Conservation (phyloP, 2,888 invertebrate species). For the Drosophila fulvimacula region DNA sequence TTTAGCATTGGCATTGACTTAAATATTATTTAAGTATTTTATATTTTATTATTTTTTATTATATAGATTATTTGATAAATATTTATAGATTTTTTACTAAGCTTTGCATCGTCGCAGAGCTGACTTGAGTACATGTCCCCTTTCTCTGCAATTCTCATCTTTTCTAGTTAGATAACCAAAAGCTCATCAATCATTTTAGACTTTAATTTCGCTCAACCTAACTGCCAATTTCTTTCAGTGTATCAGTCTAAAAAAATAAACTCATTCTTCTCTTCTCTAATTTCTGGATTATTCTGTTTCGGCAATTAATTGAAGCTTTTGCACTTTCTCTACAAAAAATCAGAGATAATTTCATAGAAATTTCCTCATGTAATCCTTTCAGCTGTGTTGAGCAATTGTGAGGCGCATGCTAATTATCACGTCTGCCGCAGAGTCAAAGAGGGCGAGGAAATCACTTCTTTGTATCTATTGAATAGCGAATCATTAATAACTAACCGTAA, state of each 20-base stretch:
- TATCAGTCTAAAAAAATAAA: too few relatives aligned
- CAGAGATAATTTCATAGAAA: neutral
- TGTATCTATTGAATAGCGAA: slow-evolving; percentile 54
- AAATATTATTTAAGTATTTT: too few relatives aligned
- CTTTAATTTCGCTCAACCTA: too few relatives aligned
- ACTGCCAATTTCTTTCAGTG: too few relatives aligned
- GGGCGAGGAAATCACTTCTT: slow-evolving; percentile 4
- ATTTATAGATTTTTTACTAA: too few relatives aligned
- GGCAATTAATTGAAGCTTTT: neutral
- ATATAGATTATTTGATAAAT: neutral
- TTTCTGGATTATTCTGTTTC: neutral
- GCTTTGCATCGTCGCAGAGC: neutral
- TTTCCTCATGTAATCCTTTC: slow-evolving; percentile 2
- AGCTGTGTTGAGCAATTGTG: neutral
- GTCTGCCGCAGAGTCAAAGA: neutral
- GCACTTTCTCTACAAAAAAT: slow-evolving; percentile 10
- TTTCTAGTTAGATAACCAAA: neutral
- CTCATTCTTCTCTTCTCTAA: too few relatives aligned
- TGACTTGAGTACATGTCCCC: neutral
- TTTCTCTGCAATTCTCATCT: neutral
- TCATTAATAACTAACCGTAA: slow-evolving; percentile 74
- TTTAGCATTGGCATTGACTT: neutral
- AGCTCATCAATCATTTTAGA: too few relatives aligned
- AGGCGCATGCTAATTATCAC: slow-evolving; percentile 41
- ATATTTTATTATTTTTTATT: too few relatives aligned